A percentile compares a stretch with the other conserved stretches of the same genome.
Evolutionary conservation across 2,113 vertebrate species (phyloP).

Genomic region (Zeus faber): DNA sequence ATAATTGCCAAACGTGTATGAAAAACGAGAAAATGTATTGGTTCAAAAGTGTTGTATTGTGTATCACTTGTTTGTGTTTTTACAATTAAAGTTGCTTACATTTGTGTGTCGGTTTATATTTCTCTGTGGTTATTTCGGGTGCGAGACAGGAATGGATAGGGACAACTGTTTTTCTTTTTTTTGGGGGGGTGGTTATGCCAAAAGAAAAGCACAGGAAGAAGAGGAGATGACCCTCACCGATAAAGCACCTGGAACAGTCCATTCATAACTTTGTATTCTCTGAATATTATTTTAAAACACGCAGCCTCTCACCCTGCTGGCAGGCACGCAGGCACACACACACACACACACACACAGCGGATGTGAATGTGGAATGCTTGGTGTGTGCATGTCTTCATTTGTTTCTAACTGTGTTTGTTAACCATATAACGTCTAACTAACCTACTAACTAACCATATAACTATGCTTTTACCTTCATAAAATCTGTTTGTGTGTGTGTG

Average conservation of each 20-base stretch:
- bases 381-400: constrained; percentile 11
- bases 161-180: constrained; percentile 25
- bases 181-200: constrained; percentile 40
- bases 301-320: too few relatives aligned
- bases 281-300: too few relatives aligned
- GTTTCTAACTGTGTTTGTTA: constrained; percentile 44
- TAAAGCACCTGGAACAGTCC: constrained; percentile 12
- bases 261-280: too few relatives aligned
- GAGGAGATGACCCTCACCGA: constrained; percentile 38
- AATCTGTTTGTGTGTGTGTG: constrained; percentile 18
- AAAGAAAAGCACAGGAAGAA: constrained; percentile 44
- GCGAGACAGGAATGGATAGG: constrained; percentile 32
- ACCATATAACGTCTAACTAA: constrained; percentile 23
- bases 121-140: constrained; percentile 50
- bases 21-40: constrained; percentile 59
- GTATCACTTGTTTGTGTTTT: constrained; percentile 72
- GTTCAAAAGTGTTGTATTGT: constrained; percentile 70
- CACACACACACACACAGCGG: constrained; percentile 12
- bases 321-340: constrained; percentile 48
- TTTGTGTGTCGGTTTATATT: constrained; percentile 54
- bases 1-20: constrained; percentile 74
- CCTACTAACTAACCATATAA: constrained; percentile 14
- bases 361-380: constrained; percentile 26
- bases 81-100: constrained; percentile 73
- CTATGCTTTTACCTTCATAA: neutral